These are phyloP conservation scores for Saturnia japonica DNA, from an alignment of 2,888 invertebrate genomes.

Conservation along the genomic window DNA sequence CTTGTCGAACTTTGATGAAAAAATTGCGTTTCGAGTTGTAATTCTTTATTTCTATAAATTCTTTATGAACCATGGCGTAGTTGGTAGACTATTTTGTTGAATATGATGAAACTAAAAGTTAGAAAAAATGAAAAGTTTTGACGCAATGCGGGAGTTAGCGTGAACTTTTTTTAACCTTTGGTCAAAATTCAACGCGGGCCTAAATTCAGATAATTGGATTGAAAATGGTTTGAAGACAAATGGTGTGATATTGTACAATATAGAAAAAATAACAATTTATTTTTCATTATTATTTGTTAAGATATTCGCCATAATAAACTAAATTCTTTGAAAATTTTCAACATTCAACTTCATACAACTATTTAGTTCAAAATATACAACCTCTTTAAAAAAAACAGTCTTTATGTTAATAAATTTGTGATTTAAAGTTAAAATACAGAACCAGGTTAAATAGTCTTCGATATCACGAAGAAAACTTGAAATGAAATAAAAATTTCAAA, in stretches of 20 bases:
- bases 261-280: no score
- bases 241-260: no score
- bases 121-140: neutral
- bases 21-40: neutral
- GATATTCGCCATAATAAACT: no score
- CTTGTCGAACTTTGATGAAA: neutral
- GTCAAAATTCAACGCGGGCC: no score
- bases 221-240: no score
- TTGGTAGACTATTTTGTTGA: neutral
- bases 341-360: no score
- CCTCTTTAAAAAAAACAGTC: neutral
- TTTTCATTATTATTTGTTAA: no score
- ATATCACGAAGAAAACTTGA: neutral
- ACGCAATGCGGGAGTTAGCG: no score
- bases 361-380: no score
- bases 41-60: no score
- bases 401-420: neutral
- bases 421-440: neutral
- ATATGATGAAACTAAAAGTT: neutral
- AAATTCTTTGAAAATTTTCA: no score
- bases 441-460: neutral
- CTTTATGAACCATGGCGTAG: neutral
- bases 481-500: neutral
- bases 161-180: neutral
- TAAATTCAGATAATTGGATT: no score